phyloP scores from a whole-genome alignment of 2,797 vertebrate species.

The Thunnus albacares region DNA sequence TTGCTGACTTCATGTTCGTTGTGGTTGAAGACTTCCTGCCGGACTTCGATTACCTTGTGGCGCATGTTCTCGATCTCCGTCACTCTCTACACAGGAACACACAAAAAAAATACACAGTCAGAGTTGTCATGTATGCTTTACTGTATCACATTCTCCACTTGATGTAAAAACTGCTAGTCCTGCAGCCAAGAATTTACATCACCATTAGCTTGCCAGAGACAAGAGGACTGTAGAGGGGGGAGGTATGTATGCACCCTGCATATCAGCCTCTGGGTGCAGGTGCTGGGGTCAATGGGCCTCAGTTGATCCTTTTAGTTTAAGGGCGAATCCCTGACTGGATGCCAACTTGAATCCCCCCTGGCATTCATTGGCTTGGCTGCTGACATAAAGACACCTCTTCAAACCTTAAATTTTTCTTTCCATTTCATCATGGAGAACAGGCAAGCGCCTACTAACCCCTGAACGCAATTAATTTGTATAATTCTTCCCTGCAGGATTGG shows the following conservation, averaged over 20 bases:
- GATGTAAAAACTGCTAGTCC: constrained; percentile 83
- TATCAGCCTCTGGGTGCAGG: constrained; percentile 81
- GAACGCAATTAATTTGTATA: constrained; percentile 52
- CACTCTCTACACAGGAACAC: constrained; percentile 90
- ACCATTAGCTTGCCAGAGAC: constrained; percentile 84
- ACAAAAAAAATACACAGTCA: constrained; percentile 59
- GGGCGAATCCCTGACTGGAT: constrained; percentile 83
- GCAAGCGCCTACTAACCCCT: constrained; percentile 73
- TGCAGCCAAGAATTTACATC: constrained; percentile 87
- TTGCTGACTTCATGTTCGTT: constrained; percentile 99
- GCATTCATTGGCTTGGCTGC: constrained; percentile 86
- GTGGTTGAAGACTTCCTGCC: constrained; percentile 98
- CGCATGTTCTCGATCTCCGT: constrained; percentile 99
- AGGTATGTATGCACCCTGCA: constrained; percentile 84
- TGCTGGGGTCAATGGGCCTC: constrained; percentile 80
- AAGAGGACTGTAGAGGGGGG: constrained; percentile 83
- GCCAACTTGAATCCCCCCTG: constrained; percentile 84
- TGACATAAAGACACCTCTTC: constrained; percentile 88
- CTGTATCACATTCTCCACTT: constrained; percentile 76
- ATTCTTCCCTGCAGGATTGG: constrained; percentile 16
- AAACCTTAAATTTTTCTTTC: constrained; percentile 80
- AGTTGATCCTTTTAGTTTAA: constrained; percentile 79
- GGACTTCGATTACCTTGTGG: constrained; percentile 95
- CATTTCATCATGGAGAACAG: constrained; percentile 77
- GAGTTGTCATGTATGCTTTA: background rate